Base-by-base conservation (phyloP, 2,888 invertebrate genomes). In the Dascillus cervinus region DNA sequence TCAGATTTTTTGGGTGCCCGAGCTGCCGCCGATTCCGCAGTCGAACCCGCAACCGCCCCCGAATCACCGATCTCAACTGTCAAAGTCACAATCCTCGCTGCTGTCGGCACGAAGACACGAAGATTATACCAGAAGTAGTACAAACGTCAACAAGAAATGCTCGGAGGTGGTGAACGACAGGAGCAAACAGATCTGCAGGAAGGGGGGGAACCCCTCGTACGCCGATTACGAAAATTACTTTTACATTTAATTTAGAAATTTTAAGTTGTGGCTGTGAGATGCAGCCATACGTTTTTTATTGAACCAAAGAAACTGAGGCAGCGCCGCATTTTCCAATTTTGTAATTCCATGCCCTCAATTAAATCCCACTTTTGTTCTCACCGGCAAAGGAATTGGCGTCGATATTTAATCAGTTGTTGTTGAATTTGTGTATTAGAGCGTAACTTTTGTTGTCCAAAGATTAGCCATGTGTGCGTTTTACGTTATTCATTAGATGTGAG, bases 191-290 rank as follows among this genome's bases (percentile, higher is more conserved):
- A 33, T 15, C n/a, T 21, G 15, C 3, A 26, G 8, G 34, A 43
- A 44, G 26, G 46, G 52, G 25, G 46, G 49, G 13, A 60, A 48
- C 29, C 64, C 69, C 31, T 64, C 70, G 3, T 77, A 75, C 46
- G 71, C 75, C 22, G 73, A 77, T 45, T 77, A 78, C 50, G 77
- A 78, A 53, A 77, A 78, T 60, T 78, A 75, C 56, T 73, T 78
- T 52, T 78, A 77, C 54, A 78, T 78, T 52, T 78, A 60, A 69
- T n/a, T n/a, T n/a, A n/a, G n/a, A n/a, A n/a, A n/a, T n/a, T n/a
- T n/a, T n/a, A n/a, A n/a, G n/a, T n/a, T n/a, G n/a, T n/a, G n/a
- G n/a, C n/a, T n/a, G n/a, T n/a, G n/a, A n/a, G n/a, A n/a, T n/a
- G n/a, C n/a, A n/a, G n/a, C n/a, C n/a, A n/a, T n/a, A n/a, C n/a